Base-by-base conservation (phyloP, 2,888 invertebrate genomes). In the Yponomeuta cagnagella region DNA sequence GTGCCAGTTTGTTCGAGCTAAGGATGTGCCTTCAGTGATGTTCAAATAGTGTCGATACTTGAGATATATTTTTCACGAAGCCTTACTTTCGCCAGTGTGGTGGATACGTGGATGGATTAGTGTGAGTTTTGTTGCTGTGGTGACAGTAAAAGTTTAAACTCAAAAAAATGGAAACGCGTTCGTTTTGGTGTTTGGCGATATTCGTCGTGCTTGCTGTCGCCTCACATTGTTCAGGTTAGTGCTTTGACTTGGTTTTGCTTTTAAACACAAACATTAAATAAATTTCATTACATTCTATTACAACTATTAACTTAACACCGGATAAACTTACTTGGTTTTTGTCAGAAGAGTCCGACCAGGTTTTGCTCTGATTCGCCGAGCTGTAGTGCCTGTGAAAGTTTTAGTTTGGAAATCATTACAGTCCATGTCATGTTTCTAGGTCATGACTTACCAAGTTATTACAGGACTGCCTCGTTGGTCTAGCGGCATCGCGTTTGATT, bases 1-100 rank as follows among this genome's bases (percentile, higher is more conserved):
- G 90, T 89, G 89, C 88, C 89, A 85, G 74, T 71, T 72, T 71
- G 73, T 75, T 77, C 76, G 73, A 76, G 78, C 76, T 79, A 82
- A 82, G 82, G 79, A 85, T 84, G 90, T 90, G 90, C 90, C 89
- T 89, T 88, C 73, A 80, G 87, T 88, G 89, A 78, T 88, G 88
- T 74, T 48, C 23, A 31, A 48, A 58, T 30, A 23, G 31, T 52
- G 30, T 52, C 15, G 48, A 43, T 48, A 43, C 23, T 43, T 30
- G 15, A 15, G 43, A 67, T 43, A 67, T 33, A 37, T 75, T 79
- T 81, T 43, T 43, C 43, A 43, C 43, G 43, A 43, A 43, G 1
- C 6, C 43, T 43, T 8, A 5, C 43, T 43, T 8, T 43, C 8
- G 43, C 43, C 1, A 43, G 43, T 43, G 43, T 43, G 43, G 43